phyloP scores from a whole-genome alignment of 2,113 vertebrate species.

The Alectura lathami region DNA sequence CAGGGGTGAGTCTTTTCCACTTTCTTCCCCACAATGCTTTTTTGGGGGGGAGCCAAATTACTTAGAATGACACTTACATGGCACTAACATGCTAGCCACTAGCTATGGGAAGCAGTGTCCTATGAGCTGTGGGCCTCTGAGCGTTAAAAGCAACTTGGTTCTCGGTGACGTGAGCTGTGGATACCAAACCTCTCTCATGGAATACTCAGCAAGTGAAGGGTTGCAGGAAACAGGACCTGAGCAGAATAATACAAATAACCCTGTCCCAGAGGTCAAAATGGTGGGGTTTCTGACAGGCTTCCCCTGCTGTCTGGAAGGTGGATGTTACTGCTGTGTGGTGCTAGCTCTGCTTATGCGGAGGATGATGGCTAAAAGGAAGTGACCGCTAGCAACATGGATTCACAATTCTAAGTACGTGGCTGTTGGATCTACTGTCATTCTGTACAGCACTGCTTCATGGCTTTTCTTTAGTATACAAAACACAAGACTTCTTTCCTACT shows the following conservation, averaged over 20 bases:
- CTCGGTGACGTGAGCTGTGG: conserved; percentile 8
- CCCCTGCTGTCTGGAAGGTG: not conserved
- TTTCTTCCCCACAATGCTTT: conserved; percentile 42
- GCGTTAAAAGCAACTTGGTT: conserved; percentile 16
- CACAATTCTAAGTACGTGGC: not conserved
- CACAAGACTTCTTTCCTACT: not conserved
- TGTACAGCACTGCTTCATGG: not conserved
- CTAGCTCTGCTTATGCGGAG: not conserved
- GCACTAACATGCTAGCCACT: not conserved
- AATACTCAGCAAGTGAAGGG: not conserved
- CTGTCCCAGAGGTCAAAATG: not conserved
- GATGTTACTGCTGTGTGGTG: not conserved
- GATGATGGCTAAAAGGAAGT: not conserved
- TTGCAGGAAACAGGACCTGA: not conserved
- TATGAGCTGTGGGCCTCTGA: not conserved
- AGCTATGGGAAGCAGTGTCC: not conserved
- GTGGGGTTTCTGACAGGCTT: not conserved
- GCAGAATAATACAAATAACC: not conserved
- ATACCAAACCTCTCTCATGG: not conserved
- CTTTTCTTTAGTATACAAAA: not conserved
- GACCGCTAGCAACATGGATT: not conserved
- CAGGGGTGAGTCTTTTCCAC: conserved; percentile 81
- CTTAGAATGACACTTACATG: conserved; percentile 49
- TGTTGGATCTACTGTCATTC: not conserved
- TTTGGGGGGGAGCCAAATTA: not conserved